Evolutionary conservation across 2,113 vertebrate genomes (phyloP).

Genomic region (Paratilapia polleni): DNA sequence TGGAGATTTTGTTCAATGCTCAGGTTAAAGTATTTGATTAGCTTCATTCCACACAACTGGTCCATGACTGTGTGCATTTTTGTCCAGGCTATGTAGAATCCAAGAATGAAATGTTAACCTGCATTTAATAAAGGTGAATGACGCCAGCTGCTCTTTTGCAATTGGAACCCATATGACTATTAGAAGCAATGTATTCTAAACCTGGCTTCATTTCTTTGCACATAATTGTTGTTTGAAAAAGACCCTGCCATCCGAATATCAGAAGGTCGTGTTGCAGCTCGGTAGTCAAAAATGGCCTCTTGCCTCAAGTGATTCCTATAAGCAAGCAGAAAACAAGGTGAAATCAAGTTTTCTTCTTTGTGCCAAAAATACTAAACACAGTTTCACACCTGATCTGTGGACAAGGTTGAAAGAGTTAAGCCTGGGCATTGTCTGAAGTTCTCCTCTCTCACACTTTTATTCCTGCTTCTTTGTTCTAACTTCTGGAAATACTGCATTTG

Average conservation of each 20-base stretch:
- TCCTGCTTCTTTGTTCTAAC: no score
- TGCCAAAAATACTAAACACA: background rate
- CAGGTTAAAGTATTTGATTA: constrained; percentile 40
- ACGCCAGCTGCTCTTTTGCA: background rate
- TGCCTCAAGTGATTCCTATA: background rate
- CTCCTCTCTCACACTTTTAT: background rate
- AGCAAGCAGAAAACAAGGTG: background rate
- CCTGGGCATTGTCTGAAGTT: background rate
- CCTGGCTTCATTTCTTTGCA: background rate
- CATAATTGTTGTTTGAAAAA: background rate
- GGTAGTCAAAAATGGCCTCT: background rate
- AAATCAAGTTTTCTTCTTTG: background rate
- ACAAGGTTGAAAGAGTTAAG: background rate
- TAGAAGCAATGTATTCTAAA: background rate
- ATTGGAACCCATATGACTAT: background rate
- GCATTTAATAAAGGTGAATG: background rate
- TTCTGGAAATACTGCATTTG: background rate
- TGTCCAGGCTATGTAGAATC: background rate
- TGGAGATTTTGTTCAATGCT: constrained; percentile 35
- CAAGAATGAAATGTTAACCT: background rate
- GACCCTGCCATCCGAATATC: background rate
- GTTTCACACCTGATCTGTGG: background rate
- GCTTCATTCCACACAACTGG: constrained; percentile 19
- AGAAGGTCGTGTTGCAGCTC: background rate
- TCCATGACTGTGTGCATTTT: background rate